A percentile compares a stretch with the other conserved stretches of the same genome.
These are phyloP conservation scores for Styela clava DNA, from an alignment of 23 tunicate genomes.

Conservation along the genomic window DNA sequence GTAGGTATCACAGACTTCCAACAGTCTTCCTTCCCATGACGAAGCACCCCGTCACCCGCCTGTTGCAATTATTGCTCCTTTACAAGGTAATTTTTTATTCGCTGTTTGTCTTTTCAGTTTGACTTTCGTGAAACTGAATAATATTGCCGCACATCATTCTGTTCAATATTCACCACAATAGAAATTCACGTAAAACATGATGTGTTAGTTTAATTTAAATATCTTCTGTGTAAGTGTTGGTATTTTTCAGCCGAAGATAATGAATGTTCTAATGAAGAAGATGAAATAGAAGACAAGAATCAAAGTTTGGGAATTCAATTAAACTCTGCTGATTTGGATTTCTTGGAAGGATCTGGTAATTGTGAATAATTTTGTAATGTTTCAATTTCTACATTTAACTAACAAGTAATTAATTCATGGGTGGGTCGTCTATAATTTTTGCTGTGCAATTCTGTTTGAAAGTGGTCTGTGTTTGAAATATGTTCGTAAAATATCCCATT, in stretches of 20 bases:
- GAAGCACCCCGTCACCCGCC: neutral
- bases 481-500: neutral
- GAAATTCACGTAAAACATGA: too few species aligned
- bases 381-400: too few species aligned
- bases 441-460: too few species aligned
- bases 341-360: constrained; percentile 44
- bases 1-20: too few species aligned
- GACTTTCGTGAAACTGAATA: too few species aligned
- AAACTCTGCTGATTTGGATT: constrained; percentile 58
- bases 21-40: too few species aligned
- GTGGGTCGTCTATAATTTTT: too few species aligned
- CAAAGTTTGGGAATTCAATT: constrained; percentile 11
- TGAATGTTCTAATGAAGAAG: constrained; percentile 33
- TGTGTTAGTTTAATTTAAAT: neutral
- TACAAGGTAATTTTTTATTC: neutral
- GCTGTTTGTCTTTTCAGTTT: neutral
- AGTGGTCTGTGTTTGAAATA: too few species aligned
- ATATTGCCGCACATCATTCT: too few species aligned
- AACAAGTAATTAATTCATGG: too few species aligned
- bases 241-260: neutral
- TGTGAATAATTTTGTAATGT: too few species aligned
- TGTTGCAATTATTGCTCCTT: neutral
- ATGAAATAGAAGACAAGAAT: constrained; percentile 1
- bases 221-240: neutral
- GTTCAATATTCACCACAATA: too few species aligned